Base-by-base conservation (phyloP, 2,797 vertebrate species). In the Pseudochaenichthys georgianus region DNA sequence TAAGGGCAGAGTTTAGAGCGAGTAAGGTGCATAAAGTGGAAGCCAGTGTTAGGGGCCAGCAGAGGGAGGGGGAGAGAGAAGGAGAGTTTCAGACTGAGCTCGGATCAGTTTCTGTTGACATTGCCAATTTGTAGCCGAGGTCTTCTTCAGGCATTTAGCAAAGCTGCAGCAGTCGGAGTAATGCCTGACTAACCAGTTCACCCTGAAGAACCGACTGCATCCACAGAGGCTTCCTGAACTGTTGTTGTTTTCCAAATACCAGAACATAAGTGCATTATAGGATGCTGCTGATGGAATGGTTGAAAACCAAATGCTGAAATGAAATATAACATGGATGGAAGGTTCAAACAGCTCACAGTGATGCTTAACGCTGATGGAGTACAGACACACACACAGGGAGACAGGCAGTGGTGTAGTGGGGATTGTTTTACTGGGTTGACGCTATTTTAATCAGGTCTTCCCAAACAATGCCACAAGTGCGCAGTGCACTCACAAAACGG, bases 1-100 rank as follows among this genome's bases (percentile, higher is more conserved):
- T 97, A 97, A 93, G 95, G 93, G 90, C 91, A 84, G 93, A 92
- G 94, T 95, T 95, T 87, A 82, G 82, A 88, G 76, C 1, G 38
- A 84, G 80, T 61, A 47, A 75, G 76, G 71, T 80, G 84, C 70
- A 79, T 55, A 73, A 52, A 72, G 62, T 73, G 67, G 48, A 62
- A 78, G 78, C 64, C 60, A 46, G 82, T 66, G 72, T 55, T 65
- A 75, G 80, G 54, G 69, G 68, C 67, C 66, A 77, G 46, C 16
- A 62, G 53, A 43, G 63, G 43, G 46, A 68, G 41, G 72, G 55
- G 60, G 59, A 38, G 38, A 34, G 38, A 68, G 55, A 53, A 19
- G 42, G 45, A 55, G 54, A 75, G 7, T 61, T 52, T 67, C 54
- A 73, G 68, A 71, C 57, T 59, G 34, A 75, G 48, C 61, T 52